Evolutionary conservation across 2,888 invertebrate species (phyloP), one percentile per base, ranked within the genome.

Genomic region (Aromia moschata): DNA sequence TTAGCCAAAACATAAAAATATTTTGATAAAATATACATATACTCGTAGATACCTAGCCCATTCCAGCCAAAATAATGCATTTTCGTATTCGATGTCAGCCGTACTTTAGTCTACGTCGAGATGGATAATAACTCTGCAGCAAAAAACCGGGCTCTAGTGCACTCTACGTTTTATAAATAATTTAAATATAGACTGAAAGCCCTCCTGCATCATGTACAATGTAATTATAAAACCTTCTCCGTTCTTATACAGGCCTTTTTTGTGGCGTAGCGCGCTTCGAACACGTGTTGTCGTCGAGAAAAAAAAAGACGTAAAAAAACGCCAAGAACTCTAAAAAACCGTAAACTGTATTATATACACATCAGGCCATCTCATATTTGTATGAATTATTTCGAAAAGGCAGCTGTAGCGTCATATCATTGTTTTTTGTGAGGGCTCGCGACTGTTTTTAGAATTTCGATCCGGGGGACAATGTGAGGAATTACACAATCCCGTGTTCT

Each of bases 391-490:
- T 70, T 70, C 60, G 64, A 62, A 63, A 59, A 68, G 63, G 60
- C 70, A 70, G 70, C 69, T 70, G 69, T 53, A 63, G 49, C 60
- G 63, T 59, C 65, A 58, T 56, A 56, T 59, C 63, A 68, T 69
- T 68, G 68, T 70, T 70, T 70, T 70, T 70, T 58, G 40, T 56
- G 55, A 1, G 53, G 69, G 69, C 69, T 64, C 70, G 69, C 69
- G 69, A 69, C 69, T 56, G 70, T 67, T 70, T 70, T 70, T 70
- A 69, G 70, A 66, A 62, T 57, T 44, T 63, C 69, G 52, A 57
- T 65, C 65, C 67, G 67, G 69, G 70, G 66, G 70, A 64, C 31
- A 45, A 45, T 45, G 31, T 45, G 16, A 45, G 45, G 16, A 45
- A 38, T 15, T 14, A 38, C 7, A 14, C 5, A 15, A 7, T 16